A percentile compares a stretch with the other conserved stretches of the same genome.
Evolutionary conservation across 2,797 vertebrate species (phyloP).

Genomic region (Hypotaenidia philippensis): DNA sequence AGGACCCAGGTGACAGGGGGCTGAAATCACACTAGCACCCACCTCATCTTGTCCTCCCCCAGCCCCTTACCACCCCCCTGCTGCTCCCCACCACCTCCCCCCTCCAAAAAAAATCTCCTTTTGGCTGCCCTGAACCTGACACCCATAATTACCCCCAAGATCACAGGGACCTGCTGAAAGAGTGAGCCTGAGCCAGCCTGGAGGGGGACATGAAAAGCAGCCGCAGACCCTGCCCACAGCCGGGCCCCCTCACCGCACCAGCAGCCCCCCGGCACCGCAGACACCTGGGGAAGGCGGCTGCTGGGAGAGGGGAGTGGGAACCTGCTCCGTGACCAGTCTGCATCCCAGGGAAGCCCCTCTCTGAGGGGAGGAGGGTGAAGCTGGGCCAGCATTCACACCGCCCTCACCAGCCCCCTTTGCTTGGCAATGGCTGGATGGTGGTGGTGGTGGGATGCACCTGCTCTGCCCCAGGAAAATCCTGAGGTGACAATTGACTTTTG

Average conservation of each 20-base stretch:
- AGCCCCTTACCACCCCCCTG: rapidly evolving
- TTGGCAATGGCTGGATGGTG: neutral
- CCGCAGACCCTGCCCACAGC: neutral
- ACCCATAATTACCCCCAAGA: neutral
- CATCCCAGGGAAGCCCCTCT: neutral
- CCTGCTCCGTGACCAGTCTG: rapidly evolving
- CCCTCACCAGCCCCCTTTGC: neutral
- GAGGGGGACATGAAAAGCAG: neutral
- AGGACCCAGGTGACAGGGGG: neutral
- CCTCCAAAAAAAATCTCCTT: neutral
- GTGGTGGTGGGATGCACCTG: neutral
- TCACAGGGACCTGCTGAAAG: constrained; percentile 22
- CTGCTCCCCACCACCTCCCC: neutral
- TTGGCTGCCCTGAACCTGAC: constrained; percentile 28
- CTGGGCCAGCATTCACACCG: rapidly evolving
- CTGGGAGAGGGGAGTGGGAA: neutral
- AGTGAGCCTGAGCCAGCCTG: neutral
- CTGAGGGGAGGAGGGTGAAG: neutral
- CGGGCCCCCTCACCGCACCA: neutral
- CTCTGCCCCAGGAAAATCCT: neutral
- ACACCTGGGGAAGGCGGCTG: neutral
- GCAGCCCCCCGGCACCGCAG: neutral
- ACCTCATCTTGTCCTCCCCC: neutral
- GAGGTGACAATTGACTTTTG: neutral
- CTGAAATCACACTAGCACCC: neutral